Percentiles rank a stretch among this genome's conserved stretches.
Evolutionary conservation across 1,140 invertebrate genomes (phyloP).

Genomic region (Choristoneura fumiferana): DNA sequence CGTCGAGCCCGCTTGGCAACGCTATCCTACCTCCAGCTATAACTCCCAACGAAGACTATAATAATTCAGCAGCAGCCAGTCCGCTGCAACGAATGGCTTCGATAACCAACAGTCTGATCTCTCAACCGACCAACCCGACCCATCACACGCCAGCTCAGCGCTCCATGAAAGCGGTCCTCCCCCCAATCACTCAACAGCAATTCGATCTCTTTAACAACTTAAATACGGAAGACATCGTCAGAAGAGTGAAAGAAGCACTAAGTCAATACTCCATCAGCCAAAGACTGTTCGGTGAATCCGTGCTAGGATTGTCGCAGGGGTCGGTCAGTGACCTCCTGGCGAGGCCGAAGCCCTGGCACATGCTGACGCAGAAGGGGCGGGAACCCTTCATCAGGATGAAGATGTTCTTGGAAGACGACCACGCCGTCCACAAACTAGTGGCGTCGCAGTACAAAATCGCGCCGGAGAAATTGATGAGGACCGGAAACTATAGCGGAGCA

Average conservation of each 20-base stretch:
- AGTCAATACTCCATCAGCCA: constrained; percentile 99
- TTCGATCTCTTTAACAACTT: constrained; percentile 99
- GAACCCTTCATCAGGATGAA: constrained; percentile 99
- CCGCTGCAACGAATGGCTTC: constrained; percentile 98
- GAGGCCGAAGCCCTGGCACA: constrained; percentile 97
- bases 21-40: constrained; percentile 89
- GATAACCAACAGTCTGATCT: constrained; percentile 97
- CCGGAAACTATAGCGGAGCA: constrained; percentile 93
- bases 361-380: constrained; percentile 97
- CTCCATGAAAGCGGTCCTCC: constrained; percentile 96
- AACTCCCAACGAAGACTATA: constrained; percentile 88
- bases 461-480: constrained; percentile 96
- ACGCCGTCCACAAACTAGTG: constrained; percentile 97
- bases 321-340: constrained; percentile 97
- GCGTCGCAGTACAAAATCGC: constrained; percentile 98
- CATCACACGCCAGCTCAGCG: constrained; percentile 89
- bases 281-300: constrained; percentile 97
- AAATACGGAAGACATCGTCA: constrained; percentile 99
- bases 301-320: constrained; percentile 97
- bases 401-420: constrained; percentile 98
- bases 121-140: constrained; percentile 91
- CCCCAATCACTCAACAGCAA: constrained; percentile 98
- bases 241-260: constrained; percentile 97
- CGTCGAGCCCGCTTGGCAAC: constrained; percentile 89
- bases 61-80: constrained; percentile 88